phyloP scores from a whole-genome alignment of 1,140 invertebrate genomes.

The Leucophenga varia region DNA sequence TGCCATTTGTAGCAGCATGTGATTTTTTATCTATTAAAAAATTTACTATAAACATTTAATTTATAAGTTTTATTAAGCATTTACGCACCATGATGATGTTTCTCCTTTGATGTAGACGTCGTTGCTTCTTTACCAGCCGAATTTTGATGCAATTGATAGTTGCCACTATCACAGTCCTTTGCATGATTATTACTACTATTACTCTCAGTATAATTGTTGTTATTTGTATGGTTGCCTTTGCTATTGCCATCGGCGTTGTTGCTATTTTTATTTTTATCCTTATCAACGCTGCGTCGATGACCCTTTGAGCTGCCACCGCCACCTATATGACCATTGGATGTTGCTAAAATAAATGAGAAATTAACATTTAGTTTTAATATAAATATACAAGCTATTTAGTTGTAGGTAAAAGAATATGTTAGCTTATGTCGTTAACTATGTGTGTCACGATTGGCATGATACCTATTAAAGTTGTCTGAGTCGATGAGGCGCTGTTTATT shows the following conservation, averaged over 20 bases:
- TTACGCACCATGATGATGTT: slow-evolving; percentile 23
- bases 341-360: slow-evolving; percentile 24
- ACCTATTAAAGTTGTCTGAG: too few species aligned
- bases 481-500: too few species aligned
- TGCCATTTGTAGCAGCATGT: slow-evolving; percentile 37
- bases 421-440: too few species aligned
- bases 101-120: slow-evolving; percentile 34
- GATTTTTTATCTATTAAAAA: slow-evolving; percentile 37
- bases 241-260: slow-evolving; percentile 29
- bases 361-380: slow-evolving; percentile 15
- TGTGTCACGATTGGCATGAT: background rate
- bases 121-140: too few species aligned
- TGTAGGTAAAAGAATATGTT: slow-evolving; percentile 7
- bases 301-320: slow-evolving; percentile 33
- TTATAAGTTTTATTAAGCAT: slow-evolving; percentile 5
- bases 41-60: background rate
- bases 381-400: slow-evolving; percentile 15
- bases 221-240: slow-evolving; percentile 22
- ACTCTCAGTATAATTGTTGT: slow-evolving; percentile 19
- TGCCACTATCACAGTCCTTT: slow-evolving; percentile 49
- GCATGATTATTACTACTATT: slow-evolving; percentile 38
- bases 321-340: slow-evolving; percentile 47
- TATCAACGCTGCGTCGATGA: slow-evolving; percentile 50
- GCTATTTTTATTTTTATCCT: slow-evolving; percentile 43
- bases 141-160: slow-evolving; percentile 39